Percentiles rank a stretch among this genome's conserved stretches.
Conservation (phyloP, 2,113 vertebrate species). For the Columba janthina region DNA sequence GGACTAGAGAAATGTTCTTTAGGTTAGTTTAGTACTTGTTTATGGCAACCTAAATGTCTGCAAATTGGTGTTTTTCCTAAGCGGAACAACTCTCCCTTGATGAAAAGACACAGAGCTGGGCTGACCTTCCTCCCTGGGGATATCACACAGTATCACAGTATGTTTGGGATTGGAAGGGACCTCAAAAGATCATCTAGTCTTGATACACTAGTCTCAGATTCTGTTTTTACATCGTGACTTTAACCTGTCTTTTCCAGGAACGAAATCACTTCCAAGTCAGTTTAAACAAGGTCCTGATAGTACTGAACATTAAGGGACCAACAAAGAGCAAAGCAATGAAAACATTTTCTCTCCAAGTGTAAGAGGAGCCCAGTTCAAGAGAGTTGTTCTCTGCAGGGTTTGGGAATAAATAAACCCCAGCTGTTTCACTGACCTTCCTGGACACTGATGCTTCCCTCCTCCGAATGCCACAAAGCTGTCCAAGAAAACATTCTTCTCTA, state of each 20-base stretch:
- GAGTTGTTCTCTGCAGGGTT: conserved; percentile 9
- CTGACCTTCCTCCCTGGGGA: neutral
- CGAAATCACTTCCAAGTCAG: neutral
- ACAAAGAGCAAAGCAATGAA: conserved; percentile 9
- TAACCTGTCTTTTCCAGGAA: neutral
- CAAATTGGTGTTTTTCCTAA: neutral
- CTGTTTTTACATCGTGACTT: neutral
- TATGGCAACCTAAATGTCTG: neutral
- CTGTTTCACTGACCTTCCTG: conserved; percentile 85
- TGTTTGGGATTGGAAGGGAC: too few species aligned
- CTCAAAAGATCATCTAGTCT: neutral
- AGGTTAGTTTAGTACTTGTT: neutral
- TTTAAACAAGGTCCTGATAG: neutral
- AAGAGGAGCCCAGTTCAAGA: neutral
- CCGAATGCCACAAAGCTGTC: conserved; percentile 85
- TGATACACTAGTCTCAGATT: neutral
- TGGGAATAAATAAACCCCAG: conserved; percentile 61
- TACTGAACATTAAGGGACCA: neutral
- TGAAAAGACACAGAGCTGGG: neutral
- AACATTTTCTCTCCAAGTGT: conserved; percentile 1
- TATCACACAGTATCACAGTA: neutral
- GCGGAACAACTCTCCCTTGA: neutral
- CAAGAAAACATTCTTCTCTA: conserved; percentile 88
- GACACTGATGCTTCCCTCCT: conserved; percentile 85
- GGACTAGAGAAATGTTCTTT: neutral